Evolutionary conservation across 2,888 invertebrate genomes (phyloP).

Genomic region (Nephrotoma guestfalica): DNA sequence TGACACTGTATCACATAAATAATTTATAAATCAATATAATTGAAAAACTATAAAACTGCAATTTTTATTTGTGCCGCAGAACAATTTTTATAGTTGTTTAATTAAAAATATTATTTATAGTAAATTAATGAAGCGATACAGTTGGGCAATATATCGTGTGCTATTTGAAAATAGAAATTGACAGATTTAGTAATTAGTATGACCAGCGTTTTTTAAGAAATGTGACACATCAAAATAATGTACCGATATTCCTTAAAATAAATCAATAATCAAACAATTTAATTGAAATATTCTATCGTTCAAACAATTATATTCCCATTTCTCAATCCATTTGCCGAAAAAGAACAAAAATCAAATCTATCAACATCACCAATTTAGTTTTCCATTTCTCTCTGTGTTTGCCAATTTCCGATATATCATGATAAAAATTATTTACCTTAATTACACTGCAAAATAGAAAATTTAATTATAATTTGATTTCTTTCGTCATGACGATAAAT

Average conservation of each 20-base stretch:
- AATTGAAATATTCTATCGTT: not conserved
- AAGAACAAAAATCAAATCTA: not conserved
- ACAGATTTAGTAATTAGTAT: too few relatives aligned
- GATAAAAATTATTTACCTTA: not conserved
- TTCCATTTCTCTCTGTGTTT: not conserved
- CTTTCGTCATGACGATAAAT: not conserved
- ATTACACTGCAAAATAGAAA: not conserved
- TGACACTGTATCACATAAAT: not conserved
- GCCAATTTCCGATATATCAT: not conserved
- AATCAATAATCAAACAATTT: not conserved
- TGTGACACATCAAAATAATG: too few relatives aligned
- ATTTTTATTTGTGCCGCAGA: not conserved
- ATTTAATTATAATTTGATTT: not conserved
- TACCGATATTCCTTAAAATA: too few relatives aligned
- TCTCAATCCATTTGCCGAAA: not conserved
- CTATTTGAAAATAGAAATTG: too few relatives aligned
- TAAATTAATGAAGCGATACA: not conserved
- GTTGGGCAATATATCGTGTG: not conserved
- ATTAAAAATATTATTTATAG: not conserved
- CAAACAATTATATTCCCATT: not conserved
- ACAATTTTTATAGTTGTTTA: not conserved
- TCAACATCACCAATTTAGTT: not conserved
- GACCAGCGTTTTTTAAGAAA: too few relatives aligned
- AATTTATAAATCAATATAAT: not conserved
- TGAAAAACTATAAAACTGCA: not conserved